Evolutionary conservation across 2,888 invertebrate species (phyloP), one percentile per base, ranked within the genome.

Genomic region (Andrena flavipes): DNA sequence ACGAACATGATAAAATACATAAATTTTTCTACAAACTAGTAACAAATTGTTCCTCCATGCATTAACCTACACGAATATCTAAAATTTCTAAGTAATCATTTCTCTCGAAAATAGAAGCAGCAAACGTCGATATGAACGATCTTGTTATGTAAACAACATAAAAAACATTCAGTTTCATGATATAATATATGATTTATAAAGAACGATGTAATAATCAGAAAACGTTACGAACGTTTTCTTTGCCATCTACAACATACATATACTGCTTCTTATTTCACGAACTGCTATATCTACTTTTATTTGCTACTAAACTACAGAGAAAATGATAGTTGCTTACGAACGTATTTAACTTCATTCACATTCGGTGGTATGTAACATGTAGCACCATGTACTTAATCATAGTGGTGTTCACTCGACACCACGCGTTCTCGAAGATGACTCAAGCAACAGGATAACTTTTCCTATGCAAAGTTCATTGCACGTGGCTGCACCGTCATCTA

Each of bases 321-420:
- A 67, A 33, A 72, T 30, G 26, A 56, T 59, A 56, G 10, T 49
- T 62, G 42, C 48, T 23, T 71, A 16, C 8, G n/a, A 72, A 64
- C 6, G 13, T 23, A 59, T n/a, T 59, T 72, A 72, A 63, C 30
- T 33, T 10, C 20, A 35, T 30, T 26, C 20, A 64, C n/a, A 77
- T 63, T 56, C 48, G 56, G 13, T 48, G 68, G 56, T 77, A 69
- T 78, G 13, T 77, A 49, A 7, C 54, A 56, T 30, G 26, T 69
- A 78, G 78, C 69, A 79, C 78, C 78, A 69, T 56, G 35, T 29
- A 42, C 16, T 42, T 42, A 78, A 77, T 77, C 48, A 35, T 69
- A 49, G 48, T 54, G 77, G 59, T 10, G 5, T 62, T 67, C 30
- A 5, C n/a, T 62, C 48, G 4, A 6, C 42, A 72, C 35, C 48